A percentile compares a stretch with the other conserved stretches of the same genome.
Evolutionary conservation across 2,888 invertebrate species (phyloP).

Genomic region (Trisateles emortualis): DNA sequence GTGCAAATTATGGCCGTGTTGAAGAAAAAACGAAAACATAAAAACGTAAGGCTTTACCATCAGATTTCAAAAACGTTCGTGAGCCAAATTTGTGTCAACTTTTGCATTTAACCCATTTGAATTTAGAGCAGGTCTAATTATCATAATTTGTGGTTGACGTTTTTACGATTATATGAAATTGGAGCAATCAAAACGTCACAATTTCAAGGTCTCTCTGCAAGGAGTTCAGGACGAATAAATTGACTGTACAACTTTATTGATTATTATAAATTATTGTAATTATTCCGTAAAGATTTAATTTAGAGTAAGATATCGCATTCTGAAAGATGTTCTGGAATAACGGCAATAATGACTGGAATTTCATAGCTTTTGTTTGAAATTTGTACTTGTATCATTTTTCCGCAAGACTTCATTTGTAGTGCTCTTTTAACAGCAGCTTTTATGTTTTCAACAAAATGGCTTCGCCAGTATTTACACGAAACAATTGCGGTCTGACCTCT

Average conservation of each 20-base stretch:
- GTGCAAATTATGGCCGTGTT: constrained; percentile 53
- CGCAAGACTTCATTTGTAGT: background rate
- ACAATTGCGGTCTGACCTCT: constrained; percentile 6
- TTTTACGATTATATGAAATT: constrained; percentile 2
- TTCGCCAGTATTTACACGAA: background rate
- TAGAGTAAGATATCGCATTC: too few relatives aligned
- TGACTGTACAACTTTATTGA: too few relatives aligned
- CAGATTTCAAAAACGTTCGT: constrained; percentile 4
- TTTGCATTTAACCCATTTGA: constrained; percentile 4
- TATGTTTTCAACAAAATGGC: background rate
- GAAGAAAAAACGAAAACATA: constrained; percentile 43
- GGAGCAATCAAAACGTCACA: background rate
- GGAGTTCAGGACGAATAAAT: too few relatives aligned
- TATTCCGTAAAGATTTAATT: too few relatives aligned
- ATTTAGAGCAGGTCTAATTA: constrained; percentile 5
- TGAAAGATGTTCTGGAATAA: too few relatives aligned
- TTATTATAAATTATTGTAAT: too few relatives aligned
- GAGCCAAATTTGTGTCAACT: constrained; percentile 10
- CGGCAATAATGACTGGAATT: too few relatives aligned
- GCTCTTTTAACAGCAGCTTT: background rate
- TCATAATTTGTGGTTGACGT: constrained; percentile 4
- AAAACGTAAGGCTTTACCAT: constrained; percentile 45
- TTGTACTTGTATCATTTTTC: background rate
- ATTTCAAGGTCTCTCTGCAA: background rate
- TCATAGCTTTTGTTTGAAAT: background rate